Conservation (phyloP, 2,113 vertebrate genomes). For the western clawed frog (Xenopus tropicalis) region DNA sequence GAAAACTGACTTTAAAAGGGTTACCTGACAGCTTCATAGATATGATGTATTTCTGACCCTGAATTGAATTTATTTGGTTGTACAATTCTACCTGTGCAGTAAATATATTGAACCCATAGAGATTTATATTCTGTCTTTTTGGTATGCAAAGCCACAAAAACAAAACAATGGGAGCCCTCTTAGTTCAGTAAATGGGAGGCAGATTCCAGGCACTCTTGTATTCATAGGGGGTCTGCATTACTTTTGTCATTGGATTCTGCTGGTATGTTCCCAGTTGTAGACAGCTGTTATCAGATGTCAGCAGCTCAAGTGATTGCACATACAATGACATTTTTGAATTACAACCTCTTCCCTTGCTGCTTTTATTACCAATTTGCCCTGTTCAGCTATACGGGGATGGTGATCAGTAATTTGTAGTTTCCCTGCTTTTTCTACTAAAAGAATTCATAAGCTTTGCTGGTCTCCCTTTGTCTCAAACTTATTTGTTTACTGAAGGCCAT, state of each 20-base stretch:
- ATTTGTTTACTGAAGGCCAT: conserved; percentile 52
- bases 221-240: conserved; percentile 12
- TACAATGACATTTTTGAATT: conserved; percentile 14
- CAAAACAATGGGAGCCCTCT: conserved; percentile 28
- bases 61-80: no score
- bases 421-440: conserved; percentile 37
- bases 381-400: conserved; percentile 28
- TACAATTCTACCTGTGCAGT: conserved; percentile 3
- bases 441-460: conserved; percentile 58
- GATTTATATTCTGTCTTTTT: conserved; percentile 36
- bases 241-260: conserved; percentile 12
- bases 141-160: conserved; percentile 16
- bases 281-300: conserved; percentile 45
- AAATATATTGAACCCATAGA: conserved; percentile 4
- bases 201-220: conserved; percentile 10
- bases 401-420: conserved; percentile 42
- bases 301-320: conserved; percentile 18
- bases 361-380: conserved; percentile 5
- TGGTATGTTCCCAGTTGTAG: conserved; percentile 19
- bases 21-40: no score
- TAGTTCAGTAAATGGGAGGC: conserved; percentile 29
- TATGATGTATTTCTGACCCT: no score
- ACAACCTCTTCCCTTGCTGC: not conserved
- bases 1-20: no score
- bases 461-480: conserved; percentile 53